Evolutionary conservation across 2,888 invertebrate species (phyloP), one percentile per base, ranked within the genome.

Genomic region (Geophilus truncorum): DNA sequence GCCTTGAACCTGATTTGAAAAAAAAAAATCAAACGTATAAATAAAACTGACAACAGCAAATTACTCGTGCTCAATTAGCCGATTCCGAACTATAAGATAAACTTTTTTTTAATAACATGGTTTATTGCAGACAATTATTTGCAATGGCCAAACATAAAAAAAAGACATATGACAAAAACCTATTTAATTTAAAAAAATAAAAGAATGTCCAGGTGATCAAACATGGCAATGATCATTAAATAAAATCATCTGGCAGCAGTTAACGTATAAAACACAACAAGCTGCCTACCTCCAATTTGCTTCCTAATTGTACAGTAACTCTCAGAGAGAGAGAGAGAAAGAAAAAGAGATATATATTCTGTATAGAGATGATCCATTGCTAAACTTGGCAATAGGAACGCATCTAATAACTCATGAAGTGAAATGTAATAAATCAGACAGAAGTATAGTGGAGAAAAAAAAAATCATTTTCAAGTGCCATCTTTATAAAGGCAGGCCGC

Each of bases 1-100:
- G 87, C 82, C 93, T 89, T 15, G 91, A 91, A 84, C 91, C 91
- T 87, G 12, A 70, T 28, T 70, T 25, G 12, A 70, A 70, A 70
- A 10, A 25, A 25, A 62, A 62, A 25, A 70, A 70, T 28, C 0
- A 70, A 28, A 70, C 2, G 28, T 15, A 70, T 70, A 70, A 70
- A 70, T 70, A 70, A 70, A 25, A 70, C 28, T 70, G 70, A 12
- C 70, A 70, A 28, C 70, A 70, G 70, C 70, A 70, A 25, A 70
- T 70, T 70, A 70, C 28, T 28, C 7, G 1, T n/a, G 28, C 28
- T 10, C 70, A 28, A 23, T 62, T 62, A 62, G 23, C 21, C 18
- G 40, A n/a, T 23, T 9, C 57, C n/a, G 21, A 70, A 70, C 70
- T 9, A 70, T 4, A 28, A 12, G 28, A 70, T 15, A 7, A 25